Evolutionary conservation across 2,113 vertebrate genomes (phyloP).

Genomic region (Ailurus styani): DNA sequence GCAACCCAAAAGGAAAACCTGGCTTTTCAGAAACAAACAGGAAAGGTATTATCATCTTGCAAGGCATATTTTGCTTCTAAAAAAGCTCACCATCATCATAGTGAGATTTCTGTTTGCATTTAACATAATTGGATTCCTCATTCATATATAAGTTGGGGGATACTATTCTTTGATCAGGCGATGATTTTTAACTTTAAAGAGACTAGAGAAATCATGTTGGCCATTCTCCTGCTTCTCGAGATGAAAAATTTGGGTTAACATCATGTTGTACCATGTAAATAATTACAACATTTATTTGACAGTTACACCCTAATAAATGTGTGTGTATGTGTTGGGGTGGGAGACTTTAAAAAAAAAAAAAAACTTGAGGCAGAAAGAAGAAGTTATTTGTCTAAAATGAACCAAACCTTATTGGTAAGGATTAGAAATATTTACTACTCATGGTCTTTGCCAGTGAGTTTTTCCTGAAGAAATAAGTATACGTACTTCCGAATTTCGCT

Average conservation of each 20-base stretch:
- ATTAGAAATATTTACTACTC: not conserved
- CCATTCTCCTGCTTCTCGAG: not conserved
- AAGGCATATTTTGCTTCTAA: not conserved
- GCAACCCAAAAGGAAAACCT: not conserved
- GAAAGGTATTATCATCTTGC: not conserved
- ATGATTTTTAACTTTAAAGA: not conserved
- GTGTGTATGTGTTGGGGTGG: not conserved
- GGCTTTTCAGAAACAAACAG: not conserved
- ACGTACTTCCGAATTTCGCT: not conserved
- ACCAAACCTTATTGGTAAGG: not conserved
- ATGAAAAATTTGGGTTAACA: not conserved
- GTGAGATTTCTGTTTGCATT: not conserved
- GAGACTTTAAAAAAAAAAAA: not conserved
- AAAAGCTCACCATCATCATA: not conserved
- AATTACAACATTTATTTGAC: not conserved
- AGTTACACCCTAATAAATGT: not conserved
- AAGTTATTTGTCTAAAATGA: not conserved
- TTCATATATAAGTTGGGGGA: not conserved
- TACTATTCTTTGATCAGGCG: not conserved
- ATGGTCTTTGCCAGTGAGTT: not conserved
- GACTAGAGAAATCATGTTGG: not conserved
- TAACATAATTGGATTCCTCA: not conserved
- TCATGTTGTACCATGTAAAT: not conserved
- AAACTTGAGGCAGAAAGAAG: not conserved
- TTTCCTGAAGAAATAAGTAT: not conserved